Conservation (phyloP, 2,113 vertebrate species). For the Rallus limicola region DNA sequence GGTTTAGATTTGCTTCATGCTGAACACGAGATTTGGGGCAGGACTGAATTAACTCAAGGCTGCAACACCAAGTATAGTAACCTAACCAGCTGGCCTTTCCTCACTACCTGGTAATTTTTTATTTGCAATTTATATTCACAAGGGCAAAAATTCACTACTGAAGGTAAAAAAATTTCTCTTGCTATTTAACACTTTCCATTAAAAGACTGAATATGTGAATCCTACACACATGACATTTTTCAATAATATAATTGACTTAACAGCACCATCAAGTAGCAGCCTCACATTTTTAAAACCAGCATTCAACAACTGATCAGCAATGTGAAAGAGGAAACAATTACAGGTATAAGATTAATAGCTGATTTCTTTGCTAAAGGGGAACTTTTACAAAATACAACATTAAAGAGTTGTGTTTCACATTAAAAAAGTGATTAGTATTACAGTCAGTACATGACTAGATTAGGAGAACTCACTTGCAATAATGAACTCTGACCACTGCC, state of each 20-base stretch:
- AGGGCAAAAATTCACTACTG: background rate
- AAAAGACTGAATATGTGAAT: background rate
- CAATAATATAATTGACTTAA: background rate
- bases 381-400: background rate
- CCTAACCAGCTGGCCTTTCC: background rate
- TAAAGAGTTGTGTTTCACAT: background rate
- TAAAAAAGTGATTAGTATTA: background rate
- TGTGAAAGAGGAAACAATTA: background rate
- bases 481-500: slow-evolving; percentile 4
- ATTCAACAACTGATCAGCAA: background rate
- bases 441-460: background rate
- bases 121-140: background rate
- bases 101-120: background rate
- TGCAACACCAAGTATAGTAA: background rate
- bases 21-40: background rate
- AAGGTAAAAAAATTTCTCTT: background rate
- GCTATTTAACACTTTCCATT: background rate
- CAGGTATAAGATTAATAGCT: slow-evolving; percentile 36
- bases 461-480: background rate
- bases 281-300: background rate
- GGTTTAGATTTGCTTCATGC: background rate
- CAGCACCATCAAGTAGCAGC: background rate
- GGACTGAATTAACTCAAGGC: background rate
- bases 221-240: background rate
- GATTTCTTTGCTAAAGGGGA: background rate